Evolutionary conservation across 2,113 vertebrate genomes (phyloP).

Genomic region (Brachyhypopomus gauderio): DNA sequence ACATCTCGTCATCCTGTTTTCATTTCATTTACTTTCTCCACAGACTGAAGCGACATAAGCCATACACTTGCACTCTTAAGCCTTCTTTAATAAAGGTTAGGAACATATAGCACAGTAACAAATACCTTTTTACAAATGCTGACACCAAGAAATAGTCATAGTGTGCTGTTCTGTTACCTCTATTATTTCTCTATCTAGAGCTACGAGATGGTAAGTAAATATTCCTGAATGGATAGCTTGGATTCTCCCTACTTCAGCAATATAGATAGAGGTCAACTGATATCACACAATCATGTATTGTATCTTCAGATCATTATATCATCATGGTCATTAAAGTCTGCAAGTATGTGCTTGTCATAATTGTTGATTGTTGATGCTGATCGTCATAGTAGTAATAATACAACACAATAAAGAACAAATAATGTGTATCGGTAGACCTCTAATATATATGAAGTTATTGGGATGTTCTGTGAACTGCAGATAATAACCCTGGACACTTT

Average conservation of each 20-base stretch:
- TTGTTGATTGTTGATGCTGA: slow-evolving; percentile 39
- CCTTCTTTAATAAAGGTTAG: slow-evolving; percentile 21
- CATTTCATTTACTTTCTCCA: slow-evolving; percentile 43
- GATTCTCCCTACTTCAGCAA: slow-evolving; percentile 66
- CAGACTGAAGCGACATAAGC: slow-evolving; percentile 28
- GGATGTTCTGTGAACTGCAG: slow-evolving; percentile 68
- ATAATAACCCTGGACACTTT: slow-evolving; percentile 33
- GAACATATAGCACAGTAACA: slow-evolving; percentile 9
- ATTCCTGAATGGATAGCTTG: slow-evolving; percentile 64
- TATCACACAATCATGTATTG: slow-evolving; percentile 59
- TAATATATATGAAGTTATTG: slow-evolving; percentile 80
- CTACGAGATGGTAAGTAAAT: slow-evolving; percentile 79
- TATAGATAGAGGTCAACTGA: slow-evolving; percentile 79
- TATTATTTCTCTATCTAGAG: slow-evolving; percentile 72
- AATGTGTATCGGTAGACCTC: slow-evolving; percentile 77
- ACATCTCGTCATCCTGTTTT: slow-evolving; percentile 23
- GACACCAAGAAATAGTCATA: slow-evolving; percentile 60
- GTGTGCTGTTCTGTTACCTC: slow-evolving; percentile 64
- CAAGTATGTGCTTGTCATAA: slow-evolving; percentile 34
- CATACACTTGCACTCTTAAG: slow-evolving; percentile 43
- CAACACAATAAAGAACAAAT: slow-evolving; percentile 23
- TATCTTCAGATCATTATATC: slow-evolving; percentile 40
- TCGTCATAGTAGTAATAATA: slow-evolving; percentile 17
- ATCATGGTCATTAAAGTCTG: slow-evolving; percentile 30
- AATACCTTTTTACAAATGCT: slow-evolving; percentile 45